Evolutionary conservation across 2,888 invertebrate genomes (phyloP).

Genomic region (Drosophila ustulata): DNA sequence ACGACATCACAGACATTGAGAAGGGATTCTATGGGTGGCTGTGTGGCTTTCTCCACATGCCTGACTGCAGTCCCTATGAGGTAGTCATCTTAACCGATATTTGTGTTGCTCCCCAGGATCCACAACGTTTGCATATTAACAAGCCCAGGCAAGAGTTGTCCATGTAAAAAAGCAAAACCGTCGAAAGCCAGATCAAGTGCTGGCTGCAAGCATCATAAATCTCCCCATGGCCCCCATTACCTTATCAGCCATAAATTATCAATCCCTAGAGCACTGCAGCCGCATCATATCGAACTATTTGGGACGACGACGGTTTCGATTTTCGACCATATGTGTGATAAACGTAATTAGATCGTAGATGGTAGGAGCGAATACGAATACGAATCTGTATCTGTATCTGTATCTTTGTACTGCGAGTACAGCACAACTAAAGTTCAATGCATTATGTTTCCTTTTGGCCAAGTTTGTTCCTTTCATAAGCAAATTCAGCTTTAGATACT

Average conservation of each 20-base stretch:
- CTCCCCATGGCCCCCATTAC: slow-evolving; percentile 2
- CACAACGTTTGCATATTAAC: slow-evolving; percentile 81
- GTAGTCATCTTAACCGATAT: slow-evolving; percentile 87
- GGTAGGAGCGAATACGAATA: slow-evolving; percentile 40
- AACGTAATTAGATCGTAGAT: slow-evolving; percentile 61
- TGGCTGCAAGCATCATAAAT: slow-evolving; percentile 35
- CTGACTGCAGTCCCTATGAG: slow-evolving; percentile 92
- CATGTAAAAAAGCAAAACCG: slow-evolving; percentile 73
- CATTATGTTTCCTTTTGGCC: slow-evolving; percentile 72
- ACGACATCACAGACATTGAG: slow-evolving; percentile 90
- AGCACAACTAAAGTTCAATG: slow-evolving; percentile 59
- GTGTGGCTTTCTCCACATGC: slow-evolving; percentile 88
- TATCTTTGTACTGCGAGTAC: slow-evolving; percentile 44
- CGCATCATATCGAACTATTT: slow-evolving; percentile 44
- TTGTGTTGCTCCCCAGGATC: slow-evolving; percentile 75
- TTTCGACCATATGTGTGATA: slow-evolving; percentile 77
- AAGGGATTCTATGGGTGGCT: slow-evolving; percentile 93
- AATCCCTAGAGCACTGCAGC: slow-evolving; percentile 41
- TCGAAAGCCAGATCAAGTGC: slow-evolving; percentile 25
- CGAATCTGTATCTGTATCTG: slow-evolving; percentile 24
- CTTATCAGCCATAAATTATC: slow-evolving; percentile 9
- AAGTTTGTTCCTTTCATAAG: slow-evolving; percentile 74
- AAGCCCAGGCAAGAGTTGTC: slow-evolving; percentile 85
- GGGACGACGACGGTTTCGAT: slow-evolving; percentile 62
- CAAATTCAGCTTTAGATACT: slow-evolving; percentile 61